Percentiles rank a stretch among this genome's conserved stretches.
Conservation (phyloP, 2,113 vertebrate genomes). For the Eretmochelys imbricata region DNA sequence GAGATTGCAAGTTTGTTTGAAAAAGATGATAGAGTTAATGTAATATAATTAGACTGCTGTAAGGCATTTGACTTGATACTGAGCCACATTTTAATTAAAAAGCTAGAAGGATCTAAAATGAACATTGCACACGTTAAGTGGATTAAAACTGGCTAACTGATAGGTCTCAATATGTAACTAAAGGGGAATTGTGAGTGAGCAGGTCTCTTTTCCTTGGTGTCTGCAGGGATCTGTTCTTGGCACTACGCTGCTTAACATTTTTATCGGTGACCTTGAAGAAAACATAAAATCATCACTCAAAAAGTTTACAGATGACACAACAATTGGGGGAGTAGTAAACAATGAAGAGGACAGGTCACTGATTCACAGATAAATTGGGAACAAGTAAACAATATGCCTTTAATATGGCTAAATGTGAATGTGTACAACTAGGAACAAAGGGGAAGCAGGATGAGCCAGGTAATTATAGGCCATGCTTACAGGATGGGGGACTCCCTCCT, state of each 20-base stretch:
- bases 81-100: neutral
- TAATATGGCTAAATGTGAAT: neutral
- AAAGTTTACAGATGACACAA: neutral
- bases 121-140: neutral
- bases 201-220: neutral
- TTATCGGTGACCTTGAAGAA: neutral
- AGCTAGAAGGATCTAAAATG: neutral
- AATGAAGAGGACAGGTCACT: neutral
- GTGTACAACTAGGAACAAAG: no score
- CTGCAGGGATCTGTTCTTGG: neutral
- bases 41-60: neutral
- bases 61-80: neutral
- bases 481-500: neutral
- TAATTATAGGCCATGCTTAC: neutral
- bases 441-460: no score
- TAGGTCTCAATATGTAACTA: neutral
- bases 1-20: neutral
- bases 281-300: neutral
- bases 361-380: neutral
- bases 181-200: neutral
- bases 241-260: neutral
- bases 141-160: neutral
- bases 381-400: neutral
- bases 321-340: neutral
- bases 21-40: neutral